Percentiles rank a stretch among this genome's conserved stretches.
phyloP scores from a whole-genome alignment of 2,888 invertebrate genomes.

The Philonicus albiceps region DNA sequence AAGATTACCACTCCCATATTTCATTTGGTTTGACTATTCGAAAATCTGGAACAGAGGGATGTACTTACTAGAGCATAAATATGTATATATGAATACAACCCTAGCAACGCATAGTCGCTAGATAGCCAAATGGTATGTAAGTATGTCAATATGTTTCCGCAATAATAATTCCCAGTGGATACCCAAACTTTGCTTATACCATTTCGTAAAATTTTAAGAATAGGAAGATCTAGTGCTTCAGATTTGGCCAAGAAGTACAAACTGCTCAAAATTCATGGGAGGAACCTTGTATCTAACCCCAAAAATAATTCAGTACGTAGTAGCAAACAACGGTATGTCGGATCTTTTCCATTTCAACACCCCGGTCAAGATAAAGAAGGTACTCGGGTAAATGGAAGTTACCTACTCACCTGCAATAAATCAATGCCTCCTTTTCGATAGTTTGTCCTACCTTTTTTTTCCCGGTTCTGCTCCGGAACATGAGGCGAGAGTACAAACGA shows the following conservation, averaged over 20 bases:
- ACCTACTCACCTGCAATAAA: conserved; percentile 15
- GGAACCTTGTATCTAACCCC: neutral
- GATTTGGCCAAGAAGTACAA: neutral
- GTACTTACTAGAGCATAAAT: neutral
- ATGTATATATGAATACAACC: neutral
- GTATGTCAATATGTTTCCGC: neutral
- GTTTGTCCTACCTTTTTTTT: neutral
- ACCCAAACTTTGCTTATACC: neutral
- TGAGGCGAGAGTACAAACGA: neutral
- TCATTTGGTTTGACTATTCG: neutral
- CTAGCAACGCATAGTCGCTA: neutral
- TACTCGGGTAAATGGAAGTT: neutral
- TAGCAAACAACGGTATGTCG: neutral
- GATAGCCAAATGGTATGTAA: neutral
- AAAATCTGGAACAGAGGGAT: neutral
- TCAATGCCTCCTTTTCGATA: conserved; percentile 2
- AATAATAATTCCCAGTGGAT: neutral
- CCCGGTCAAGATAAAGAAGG: neutral
- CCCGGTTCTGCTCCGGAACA: neutral
- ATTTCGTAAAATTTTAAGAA: neutral
- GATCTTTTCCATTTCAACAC: neutral
- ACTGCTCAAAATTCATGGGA: neutral
- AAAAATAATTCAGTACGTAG: neutral
- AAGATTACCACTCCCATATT: neutral
- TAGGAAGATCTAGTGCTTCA: neutral